A percentile compares a stretch with the other conserved stretches of the same genome.
Conservation (phyloP, 2,113 vertebrate genomes). For the Colossoma macropomum region DNA sequence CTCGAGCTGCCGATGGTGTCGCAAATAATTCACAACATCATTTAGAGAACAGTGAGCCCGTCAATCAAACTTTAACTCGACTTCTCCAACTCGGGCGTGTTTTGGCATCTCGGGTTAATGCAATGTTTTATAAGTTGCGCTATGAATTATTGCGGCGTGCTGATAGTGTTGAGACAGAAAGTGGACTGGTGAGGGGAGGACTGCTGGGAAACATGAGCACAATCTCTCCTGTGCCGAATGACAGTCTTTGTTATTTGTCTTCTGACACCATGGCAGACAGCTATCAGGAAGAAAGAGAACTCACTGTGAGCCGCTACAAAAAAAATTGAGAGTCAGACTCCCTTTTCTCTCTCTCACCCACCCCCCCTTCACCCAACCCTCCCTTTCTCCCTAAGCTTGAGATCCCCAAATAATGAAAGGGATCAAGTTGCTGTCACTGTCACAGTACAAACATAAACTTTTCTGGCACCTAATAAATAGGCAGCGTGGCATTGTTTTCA, state of each 20-base stretch:
- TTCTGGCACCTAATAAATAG: conserved; percentile 86
- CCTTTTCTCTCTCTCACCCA: conserved; percentile 45
- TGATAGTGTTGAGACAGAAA: conserved; percentile 37
- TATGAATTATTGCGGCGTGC: conserved; percentile 26
- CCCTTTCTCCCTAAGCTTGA: conserved; percentile 51
- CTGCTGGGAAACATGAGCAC: conserved; percentile 67
- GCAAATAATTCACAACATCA: conserved; percentile 56
- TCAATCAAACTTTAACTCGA: conserved; percentile 54
- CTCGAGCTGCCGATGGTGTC: conserved; percentile 50
- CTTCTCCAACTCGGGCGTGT: conserved; percentile 36
- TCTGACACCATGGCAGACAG: conserved; percentile 82
- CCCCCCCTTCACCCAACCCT: conserved; percentile 1
- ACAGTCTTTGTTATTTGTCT: conserved; percentile 82
- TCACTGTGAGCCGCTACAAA: conserved; percentile 71
- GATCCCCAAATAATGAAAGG: conserved; percentile 77
- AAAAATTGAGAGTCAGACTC: conserved; percentile 73
- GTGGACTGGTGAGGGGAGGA: conserved; percentile 50
- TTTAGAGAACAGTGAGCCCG: conserved; percentile 50
- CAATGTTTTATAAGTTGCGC: conserved; percentile 20
- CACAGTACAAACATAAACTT: conserved; percentile 84
- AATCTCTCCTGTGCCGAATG: conserved; percentile 73
- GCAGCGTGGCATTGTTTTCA: conserved; percentile 83
- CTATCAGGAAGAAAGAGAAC: conserved; percentile 82
- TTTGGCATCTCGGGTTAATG: conserved; percentile 35
- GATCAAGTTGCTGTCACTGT: conserved; percentile 86